phyloP scores from a whole-genome alignment of 2,797 vertebrate genomes.

The Sorex maritimensis region DNA sequence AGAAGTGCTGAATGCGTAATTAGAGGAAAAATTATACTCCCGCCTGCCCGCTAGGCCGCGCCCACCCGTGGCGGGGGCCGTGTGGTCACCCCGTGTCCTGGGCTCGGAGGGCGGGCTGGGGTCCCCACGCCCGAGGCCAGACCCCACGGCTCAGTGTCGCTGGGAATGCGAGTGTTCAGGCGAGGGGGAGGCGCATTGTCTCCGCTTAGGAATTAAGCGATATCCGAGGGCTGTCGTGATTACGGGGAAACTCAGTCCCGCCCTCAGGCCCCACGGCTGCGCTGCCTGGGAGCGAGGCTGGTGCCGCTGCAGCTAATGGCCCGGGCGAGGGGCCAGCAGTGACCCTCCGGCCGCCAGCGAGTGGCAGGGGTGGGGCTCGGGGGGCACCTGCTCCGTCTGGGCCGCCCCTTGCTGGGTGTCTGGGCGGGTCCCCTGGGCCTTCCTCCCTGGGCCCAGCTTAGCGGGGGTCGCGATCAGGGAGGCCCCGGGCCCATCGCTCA shows the following conservation, averaged over 20 bases:
- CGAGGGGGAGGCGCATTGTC: conserved; percentile 86
- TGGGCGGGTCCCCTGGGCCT: no score
- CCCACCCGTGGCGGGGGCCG: conserved; percentile 60
- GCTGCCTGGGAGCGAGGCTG: conserved; percentile 18
- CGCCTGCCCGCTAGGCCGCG: conserved; percentile 92
- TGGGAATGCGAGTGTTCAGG: conserved; percentile 55
- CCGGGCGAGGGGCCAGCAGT: accelerated
- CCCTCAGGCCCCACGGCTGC: conserved; percentile 90
- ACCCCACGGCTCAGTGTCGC: accelerated
- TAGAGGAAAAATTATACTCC: conserved; percentile 93
- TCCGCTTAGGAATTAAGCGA: conserved; percentile 90
- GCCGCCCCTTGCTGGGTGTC: not conserved
- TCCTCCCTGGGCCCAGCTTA: no score
- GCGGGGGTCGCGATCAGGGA: no score
- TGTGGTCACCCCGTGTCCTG: not conserved
- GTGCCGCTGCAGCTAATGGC: not conserved
- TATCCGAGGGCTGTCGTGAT: conserved; percentile 92
- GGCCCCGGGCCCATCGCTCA: no score
- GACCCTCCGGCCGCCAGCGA: not conserved
- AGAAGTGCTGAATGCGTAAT: conserved; percentile 96
- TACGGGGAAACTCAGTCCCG: conserved; percentile 92
- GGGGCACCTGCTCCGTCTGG: not conserved
- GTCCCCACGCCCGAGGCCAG: not conserved
- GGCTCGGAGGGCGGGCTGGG: not conserved
- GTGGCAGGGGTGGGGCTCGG: not conserved